Conservation (phyloP, 2,888 invertebrate species). For the Agrochola lota region DNA sequence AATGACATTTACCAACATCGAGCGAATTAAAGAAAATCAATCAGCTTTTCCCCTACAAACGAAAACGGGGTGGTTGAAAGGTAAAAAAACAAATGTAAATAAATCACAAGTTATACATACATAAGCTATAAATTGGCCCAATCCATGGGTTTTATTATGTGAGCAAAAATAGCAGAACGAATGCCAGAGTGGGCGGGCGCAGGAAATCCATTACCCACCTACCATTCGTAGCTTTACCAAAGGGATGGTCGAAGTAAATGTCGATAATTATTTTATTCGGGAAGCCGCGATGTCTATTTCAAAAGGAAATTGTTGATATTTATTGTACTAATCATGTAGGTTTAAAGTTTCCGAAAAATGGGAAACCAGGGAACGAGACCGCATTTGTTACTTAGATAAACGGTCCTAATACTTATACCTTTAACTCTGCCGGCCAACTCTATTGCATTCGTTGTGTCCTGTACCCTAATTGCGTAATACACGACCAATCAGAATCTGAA, state of each 20-base stretch:
- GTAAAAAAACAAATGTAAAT: conserved; percentile 27
- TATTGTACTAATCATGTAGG: background rate
- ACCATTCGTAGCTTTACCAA: conserved; percentile 58
- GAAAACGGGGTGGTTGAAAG: conserved; percentile 6
- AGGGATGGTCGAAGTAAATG: conserved; percentile 44
- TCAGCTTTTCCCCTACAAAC: background rate
- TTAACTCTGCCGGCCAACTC: too few species aligned
- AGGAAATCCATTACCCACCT: conserved; percentile 82
- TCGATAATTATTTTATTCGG: conserved; percentile 57
- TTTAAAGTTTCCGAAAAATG: background rate
- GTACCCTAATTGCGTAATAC: too few species aligned
- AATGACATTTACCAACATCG: background rate
- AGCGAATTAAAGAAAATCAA: background rate
- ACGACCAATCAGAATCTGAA: too few species aligned
- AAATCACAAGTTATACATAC: conserved; percentile 57
- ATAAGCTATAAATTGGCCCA: conserved; percentile 70
- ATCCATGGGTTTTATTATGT: conserved; percentile 72
- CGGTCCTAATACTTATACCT: too few species aligned
- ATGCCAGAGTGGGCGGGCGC: conserved; percentile 73
- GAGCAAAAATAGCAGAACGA: conserved; percentile 78
- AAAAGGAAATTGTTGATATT: background rate
- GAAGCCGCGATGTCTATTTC: background rate
- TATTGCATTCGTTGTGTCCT: too few species aligned
- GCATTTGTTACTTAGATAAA: background rate
- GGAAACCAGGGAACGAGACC: background rate